Evolutionary conservation across 2,888 invertebrate genomes (phyloP).

Genomic region (Branchipolynoe longqiensis): DNA sequence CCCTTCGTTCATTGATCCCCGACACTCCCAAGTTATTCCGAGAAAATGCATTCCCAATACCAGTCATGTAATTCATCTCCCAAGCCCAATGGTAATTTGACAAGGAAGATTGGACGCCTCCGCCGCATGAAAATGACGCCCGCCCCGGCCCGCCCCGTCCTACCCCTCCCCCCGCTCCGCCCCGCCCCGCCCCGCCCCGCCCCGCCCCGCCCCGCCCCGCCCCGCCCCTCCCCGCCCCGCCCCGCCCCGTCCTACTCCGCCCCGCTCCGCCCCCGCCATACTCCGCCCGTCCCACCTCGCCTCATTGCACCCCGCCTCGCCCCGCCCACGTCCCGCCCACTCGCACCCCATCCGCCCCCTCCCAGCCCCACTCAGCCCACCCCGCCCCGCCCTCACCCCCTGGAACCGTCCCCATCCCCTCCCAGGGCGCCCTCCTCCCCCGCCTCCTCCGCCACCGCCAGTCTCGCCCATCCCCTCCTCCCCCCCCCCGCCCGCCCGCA

Average conservation of each 20-base stretch:
- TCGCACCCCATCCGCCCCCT: no score
- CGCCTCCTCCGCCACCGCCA: no score
- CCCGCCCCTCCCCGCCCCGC: no score
- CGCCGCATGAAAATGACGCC: no score
- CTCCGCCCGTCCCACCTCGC: not conserved
- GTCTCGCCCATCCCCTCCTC: no score
- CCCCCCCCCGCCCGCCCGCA: conserved; percentile 1
- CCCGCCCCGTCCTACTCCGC: not conserved
- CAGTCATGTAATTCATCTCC: conserved; percentile 36
- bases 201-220: not conserved
- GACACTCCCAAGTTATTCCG: not conserved
- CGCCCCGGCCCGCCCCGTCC: not conserved
- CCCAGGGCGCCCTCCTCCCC: no score
- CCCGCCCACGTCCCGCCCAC: no score
- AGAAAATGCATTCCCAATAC: conserved; percentile 22
- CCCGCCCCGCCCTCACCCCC: not conserved
- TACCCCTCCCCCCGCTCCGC: not conserved
- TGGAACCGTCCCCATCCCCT: not conserved
- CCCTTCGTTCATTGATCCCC: not conserved
- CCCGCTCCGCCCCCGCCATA: not conserved
- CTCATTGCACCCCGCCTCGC: not conserved
- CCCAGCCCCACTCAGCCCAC: not conserved
- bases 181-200: not conserved
- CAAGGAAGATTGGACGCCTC: conserved; percentile 36
- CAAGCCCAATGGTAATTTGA: conserved; percentile 43